A percentile compares a stretch with the other conserved stretches of the same genome.
phyloP scores from a whole-genome alignment of 1,140 invertebrate species.

The Euwallacea similis region DNA sequence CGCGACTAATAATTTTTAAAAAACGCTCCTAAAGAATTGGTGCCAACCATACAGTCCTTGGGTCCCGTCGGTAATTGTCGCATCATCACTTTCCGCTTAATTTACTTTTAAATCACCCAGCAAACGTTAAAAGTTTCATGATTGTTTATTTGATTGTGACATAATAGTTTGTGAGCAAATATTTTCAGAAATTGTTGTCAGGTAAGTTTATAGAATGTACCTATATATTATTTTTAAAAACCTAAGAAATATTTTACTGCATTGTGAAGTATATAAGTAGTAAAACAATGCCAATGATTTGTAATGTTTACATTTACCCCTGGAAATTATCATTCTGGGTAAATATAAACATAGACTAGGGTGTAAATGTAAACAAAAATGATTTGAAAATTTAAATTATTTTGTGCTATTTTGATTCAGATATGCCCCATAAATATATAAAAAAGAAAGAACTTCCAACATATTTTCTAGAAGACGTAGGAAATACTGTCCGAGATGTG shows the following conservation, averaged over 20 bases:
- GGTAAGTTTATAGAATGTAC: background rate
- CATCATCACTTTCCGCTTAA: background rate
- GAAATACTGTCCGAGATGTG: slow-evolving; percentile 28
- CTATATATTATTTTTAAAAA: background rate
- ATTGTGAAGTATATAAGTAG: background rate
- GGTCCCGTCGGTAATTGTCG: too few relatives aligned
- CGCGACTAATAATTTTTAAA: background rate
- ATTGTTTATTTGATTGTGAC: background rate
- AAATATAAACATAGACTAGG: slow-evolving; percentile 19
- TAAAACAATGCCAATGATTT: too few relatives aligned
- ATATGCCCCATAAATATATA: slow-evolving; percentile 31
- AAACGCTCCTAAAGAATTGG: background rate
- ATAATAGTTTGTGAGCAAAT: background rate
- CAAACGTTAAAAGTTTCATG: background rate
- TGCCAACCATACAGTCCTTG: background rate
- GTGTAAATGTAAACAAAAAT: slow-evolving; percentile 19
- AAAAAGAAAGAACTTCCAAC: slow-evolving; percentile 16
- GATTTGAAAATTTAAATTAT: background rate
- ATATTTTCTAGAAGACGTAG: slow-evolving; percentile 31
- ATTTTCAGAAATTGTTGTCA: background rate
- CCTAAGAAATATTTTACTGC: background rate
- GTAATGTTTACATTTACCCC: slow-evolving; percentile 18
- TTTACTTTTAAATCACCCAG: background rate
- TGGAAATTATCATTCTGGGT: background rate
- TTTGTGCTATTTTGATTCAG: background rate